Base-by-base conservation (phyloP, 2,113 vertebrate species). In the Marmota monax region DNA sequence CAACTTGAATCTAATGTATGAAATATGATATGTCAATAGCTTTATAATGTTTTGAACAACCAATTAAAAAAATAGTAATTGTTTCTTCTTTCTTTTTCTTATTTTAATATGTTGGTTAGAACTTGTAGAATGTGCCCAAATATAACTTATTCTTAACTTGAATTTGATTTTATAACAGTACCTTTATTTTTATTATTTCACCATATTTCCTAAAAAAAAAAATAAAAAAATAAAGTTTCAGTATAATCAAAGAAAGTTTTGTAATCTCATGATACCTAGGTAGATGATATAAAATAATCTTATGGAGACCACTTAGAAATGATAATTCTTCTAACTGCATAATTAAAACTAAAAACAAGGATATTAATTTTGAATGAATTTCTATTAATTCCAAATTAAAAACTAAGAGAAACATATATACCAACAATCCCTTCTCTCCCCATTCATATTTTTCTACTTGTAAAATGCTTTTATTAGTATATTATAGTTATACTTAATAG, bases 301-400 rank as follows among this genome's bases (percentile, higher is more conserved):
- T 82, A 95, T 42, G 4, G 90, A 88, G 16, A 29, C 17, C 91
- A 92, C 69, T 79, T 91, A 37, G 32, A 92, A 84, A n/a, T 73
- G 23, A 72, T 92, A 56, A 76, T 11, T 72, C 56, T 34, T 80
- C 37, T 84, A 53, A 84, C 23, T 76, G 27, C 4, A 10, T 74
- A 61, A 61, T 22, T 85, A 83, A 93, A 91, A 12, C 39, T 53
- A 90, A 94, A 79, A 14, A 39, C 39, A 86, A 12, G 0, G 1
- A 48, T 77, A 7, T 88, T 85, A 69, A 73, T 79, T 58, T 1
- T 34, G 23, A 84, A 85, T 42, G 77, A 22, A 45, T 18, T 93
- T 77, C 32, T 25, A 70, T 74, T 92, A 14, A 85, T 48, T 74
- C 12, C 22, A 84, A 84, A 58, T 45, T 42, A 39, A 79, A 88